Evolutionary conservation across 2,797 vertebrate genomes (phyloP), one percentile per base, ranked within the genome.

Genomic region (Sebastes hopkinsi): DNA sequence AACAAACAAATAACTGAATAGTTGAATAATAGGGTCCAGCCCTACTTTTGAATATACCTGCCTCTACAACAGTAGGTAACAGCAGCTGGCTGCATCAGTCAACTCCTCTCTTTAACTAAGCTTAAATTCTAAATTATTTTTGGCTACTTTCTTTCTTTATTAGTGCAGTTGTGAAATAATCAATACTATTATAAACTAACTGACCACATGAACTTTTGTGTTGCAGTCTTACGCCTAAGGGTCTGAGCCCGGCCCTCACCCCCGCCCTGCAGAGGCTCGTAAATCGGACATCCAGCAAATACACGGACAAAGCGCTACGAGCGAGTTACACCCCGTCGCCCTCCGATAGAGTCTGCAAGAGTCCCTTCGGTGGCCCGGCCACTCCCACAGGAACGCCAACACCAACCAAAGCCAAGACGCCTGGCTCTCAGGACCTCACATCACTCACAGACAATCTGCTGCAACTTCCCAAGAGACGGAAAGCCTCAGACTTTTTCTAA

Each of bases 321-420:
- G 99, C 98, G 55, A 99, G 99, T 93, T 99, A 99, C 77, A 99
- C 99, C 5, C 99, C 99, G 0, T 99, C 99, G 0, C 99, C 99
- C 4, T 95, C 97, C 4, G 97, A 97, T 84, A 87, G 94, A 3
- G 81, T 87, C 27, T 96, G 95, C 88, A 99, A 99, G 94, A 97
- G 97, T 20, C 98, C 97, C 0, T 92, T 96, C 4, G 94, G 90
- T 1, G 96, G 96, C 12, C 88, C 90, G 0, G 85, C 91, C 7
- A 98, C 97, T 2, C 97, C 98, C 4, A 84, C 92, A 1, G 89
- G 94, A 86, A 99, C 98, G 3, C 97, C 97, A 0, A 97, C 96
- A 0, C 92, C 96, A 0, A 95, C 89, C 72, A 96, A 95, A 85
- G 92, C 93, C 72, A 96, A 94, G 58, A 99, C 98, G 0, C 98